A percentile compares a stretch with the other conserved stretches of the same genome.
These are phyloP conservation scores for Pterocles gutturalis DNA, from an alignment of 2,113 vertebrate genomes.

Conservation along the genomic window DNA sequence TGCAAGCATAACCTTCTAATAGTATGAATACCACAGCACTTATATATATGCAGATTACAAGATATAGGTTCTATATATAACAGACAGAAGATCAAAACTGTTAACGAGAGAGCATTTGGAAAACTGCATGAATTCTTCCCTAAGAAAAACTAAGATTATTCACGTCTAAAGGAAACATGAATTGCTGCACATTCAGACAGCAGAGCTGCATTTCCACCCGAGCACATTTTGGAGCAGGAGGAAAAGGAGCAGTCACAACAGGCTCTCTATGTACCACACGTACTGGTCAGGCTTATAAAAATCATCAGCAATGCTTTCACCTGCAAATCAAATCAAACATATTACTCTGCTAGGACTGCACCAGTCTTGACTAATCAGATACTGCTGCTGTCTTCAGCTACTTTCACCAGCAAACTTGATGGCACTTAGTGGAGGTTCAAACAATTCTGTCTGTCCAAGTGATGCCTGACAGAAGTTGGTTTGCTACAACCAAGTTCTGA, in stretches of 20 bases:
- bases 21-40: neutral
- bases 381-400: neutral
- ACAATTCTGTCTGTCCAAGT: neutral
- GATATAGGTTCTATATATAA: neutral
- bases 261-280: neutral
- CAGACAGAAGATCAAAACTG: neutral
- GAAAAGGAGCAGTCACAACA: neutral
- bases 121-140: neutral
- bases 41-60: neutral
- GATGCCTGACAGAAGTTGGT: neutral
- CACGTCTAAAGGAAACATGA: neutral
- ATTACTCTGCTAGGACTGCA: neutral
- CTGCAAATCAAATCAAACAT: neutral
- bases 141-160: neutral
- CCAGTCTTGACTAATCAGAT: neutral
- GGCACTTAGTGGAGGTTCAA: rapidly evolving
- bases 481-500: neutral
- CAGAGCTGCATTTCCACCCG: neutral
- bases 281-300: neutral
- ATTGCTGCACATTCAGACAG: neutral
- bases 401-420: neutral
- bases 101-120: neutral
- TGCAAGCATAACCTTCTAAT: neutral
- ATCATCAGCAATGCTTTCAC: neutral
- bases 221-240: neutral